These are phyloP conservation scores for Drosophila mayaguana DNA, from an alignment of 2,888 invertebrate species.

Conservation along the genomic window DNA sequence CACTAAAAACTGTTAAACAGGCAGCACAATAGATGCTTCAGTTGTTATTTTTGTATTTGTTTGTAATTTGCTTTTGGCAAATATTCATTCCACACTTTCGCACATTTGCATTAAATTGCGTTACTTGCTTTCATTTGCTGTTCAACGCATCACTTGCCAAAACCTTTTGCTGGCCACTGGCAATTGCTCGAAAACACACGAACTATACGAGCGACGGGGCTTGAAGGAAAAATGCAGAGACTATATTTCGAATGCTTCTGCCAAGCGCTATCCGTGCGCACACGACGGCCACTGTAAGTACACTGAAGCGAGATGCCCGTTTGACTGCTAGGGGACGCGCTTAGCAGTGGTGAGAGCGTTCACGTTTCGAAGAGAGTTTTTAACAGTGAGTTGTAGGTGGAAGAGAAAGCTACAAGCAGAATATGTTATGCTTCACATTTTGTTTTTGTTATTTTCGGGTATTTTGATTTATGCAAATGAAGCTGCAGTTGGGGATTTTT, in stretches of 20 bases:
- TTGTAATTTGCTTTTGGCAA: conserved; percentile 43
- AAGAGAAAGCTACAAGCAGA: conserved; percentile 6
- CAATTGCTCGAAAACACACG: conserved; percentile 43
- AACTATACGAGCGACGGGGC: conserved; percentile 17
- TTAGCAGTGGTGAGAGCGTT: conserved; percentile 14
- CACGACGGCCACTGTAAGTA: conserved; percentile 47
- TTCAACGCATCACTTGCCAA: conserved; percentile 70
- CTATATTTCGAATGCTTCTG: neutral
- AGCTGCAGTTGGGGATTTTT: too few species aligned
- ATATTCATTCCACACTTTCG: conserved; percentile 68
- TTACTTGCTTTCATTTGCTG: conserved; percentile 53
- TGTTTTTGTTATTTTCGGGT: neutral
- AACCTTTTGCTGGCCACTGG: conserved; percentile 49
- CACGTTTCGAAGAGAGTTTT: conserved; percentile 18
- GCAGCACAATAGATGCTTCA: conserved; percentile 24
- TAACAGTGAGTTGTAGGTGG: conserved; percentile 12
- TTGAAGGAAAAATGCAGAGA: conserved; percentile 12
- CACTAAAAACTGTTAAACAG: conserved; percentile 40
- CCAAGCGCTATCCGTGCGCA: conserved; percentile 42
- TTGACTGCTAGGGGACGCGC: conserved; percentile 18
- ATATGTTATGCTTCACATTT: neutral
- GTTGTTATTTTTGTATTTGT: conserved; percentile 22
- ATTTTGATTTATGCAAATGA: conserved; percentile 3
- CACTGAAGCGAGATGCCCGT: conserved; percentile 35
- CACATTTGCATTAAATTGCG: conserved; percentile 75